Evolutionary conservation across 2,888 invertebrate genomes (phyloP).

Genomic region (Drosophila borborema): DNA sequence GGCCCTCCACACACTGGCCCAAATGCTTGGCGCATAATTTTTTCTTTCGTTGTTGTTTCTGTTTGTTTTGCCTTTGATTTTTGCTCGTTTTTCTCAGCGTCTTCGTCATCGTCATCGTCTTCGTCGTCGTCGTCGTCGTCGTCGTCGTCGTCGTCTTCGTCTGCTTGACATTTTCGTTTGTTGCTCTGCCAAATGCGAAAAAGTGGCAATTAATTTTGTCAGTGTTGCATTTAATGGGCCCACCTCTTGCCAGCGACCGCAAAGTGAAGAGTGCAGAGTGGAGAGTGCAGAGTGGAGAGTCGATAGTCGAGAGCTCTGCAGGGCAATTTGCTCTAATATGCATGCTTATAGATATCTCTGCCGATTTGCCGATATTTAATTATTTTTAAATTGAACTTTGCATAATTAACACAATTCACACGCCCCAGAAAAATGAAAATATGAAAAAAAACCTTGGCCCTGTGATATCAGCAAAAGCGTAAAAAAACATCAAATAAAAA

Average conservation of each 20-base stretch:
- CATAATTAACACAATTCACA: conserved; percentile 34
- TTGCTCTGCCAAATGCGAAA: conserved; percentile 82
- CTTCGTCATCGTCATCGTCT: conserved; percentile 1
- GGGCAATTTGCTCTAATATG: not conserved
- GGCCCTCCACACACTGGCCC: not conserved
- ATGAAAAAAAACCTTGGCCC: not conserved
- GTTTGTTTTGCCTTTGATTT: conserved; percentile 26
- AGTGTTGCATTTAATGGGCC: conserved; percentile 79
- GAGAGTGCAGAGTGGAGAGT: not conserved
- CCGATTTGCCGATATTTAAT: conserved; percentile 54
- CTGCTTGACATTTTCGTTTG: conserved; percentile 82
- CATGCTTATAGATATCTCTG: conserved; percentile 1
- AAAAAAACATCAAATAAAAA: conserved; percentile 31
- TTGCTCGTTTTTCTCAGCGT: conserved; percentile 37
- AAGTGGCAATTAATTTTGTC: conserved; percentile 83
- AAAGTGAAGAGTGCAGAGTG: not conserved
- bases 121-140: not conserved
- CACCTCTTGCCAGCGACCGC: conserved; percentile 15
- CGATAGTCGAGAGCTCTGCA: not conserved
- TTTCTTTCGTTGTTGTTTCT: conserved; percentile 2
- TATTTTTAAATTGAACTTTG: conserved; percentile 67
- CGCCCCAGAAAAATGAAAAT: not conserved
- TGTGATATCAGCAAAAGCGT: conserved; percentile 22
- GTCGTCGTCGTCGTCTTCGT: conserved; percentile 20
- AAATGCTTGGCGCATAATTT: conserved; percentile 51